These are phyloP conservation scores for Chelonoidis abingdonii DNA, from an alignment of 2,113 vertebrate genomes.

Conservation along the genomic window DNA sequence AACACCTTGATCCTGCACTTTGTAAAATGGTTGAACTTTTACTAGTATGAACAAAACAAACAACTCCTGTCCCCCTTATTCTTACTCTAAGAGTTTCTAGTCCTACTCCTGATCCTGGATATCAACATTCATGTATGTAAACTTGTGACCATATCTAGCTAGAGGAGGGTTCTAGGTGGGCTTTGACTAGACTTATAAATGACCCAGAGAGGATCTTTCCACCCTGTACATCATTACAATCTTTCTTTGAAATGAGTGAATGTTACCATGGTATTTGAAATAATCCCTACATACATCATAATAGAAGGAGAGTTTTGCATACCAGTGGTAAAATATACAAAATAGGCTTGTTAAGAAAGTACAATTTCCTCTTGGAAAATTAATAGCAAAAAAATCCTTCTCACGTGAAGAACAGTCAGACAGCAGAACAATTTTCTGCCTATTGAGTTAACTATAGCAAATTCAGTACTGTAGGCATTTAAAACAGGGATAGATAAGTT, in stretches of 20 bases:
- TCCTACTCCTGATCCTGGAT: background rate
- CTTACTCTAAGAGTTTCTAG: background rate
- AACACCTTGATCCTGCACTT: background rate
- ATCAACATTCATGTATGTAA: no score
- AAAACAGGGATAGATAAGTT: conserved; percentile 20
- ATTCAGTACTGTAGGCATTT: background rate
- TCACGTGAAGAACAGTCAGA: conserved; percentile 3
- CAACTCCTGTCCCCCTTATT: background rate
- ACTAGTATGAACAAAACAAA: background rate
- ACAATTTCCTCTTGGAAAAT: background rate
- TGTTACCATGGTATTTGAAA: background rate
- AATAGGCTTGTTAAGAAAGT: background rate
- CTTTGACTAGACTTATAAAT: background rate
- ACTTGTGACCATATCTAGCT: background rate
- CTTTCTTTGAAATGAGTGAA: background rate
- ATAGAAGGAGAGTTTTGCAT: background rate
- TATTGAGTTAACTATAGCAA: background rate
- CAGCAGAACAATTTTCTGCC: conserved; percentile 19
- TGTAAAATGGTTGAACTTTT: background rate
- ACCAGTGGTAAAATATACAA: background rate
- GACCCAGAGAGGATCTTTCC: background rate
- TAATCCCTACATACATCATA: background rate
- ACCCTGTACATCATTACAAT: background rate
- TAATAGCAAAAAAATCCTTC: background rate
- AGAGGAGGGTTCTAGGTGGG: background rate